These are phyloP conservation scores for Uria aalge DNA, from an alignment of 2,113 vertebrate species.

Conservation along the genomic window DNA sequence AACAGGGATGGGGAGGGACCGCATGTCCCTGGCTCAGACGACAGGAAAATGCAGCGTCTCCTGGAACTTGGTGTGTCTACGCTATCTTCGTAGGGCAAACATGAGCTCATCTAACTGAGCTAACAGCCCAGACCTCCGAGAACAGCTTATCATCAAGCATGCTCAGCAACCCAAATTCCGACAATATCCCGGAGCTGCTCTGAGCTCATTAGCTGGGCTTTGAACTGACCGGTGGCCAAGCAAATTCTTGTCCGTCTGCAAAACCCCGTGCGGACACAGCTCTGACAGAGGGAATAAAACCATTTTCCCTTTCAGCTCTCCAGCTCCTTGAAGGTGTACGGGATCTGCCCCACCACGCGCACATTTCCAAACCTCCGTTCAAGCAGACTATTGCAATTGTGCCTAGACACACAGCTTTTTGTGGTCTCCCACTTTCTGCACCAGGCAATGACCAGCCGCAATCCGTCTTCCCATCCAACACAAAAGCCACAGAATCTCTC, in stretches of 20 bases:
- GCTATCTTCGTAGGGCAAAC: not conserved
- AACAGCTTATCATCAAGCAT: not conserved
- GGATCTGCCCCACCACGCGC: not conserved
- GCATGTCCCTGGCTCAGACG: not conserved
- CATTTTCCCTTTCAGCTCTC: not conserved
- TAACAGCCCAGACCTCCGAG: not conserved
- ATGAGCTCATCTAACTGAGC: conserved; percentile 15
- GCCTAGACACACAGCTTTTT: not conserved
- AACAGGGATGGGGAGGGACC: not conserved
- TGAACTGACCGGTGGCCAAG: not conserved
- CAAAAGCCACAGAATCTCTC: not conserved
- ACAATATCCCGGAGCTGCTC: not conserved
- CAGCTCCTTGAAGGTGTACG: not conserved
- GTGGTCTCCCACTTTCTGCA: not conserved
- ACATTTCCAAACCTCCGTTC: not conserved
- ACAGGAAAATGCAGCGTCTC: not conserved
- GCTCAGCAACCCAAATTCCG: not conserved
- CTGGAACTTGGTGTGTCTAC: not conserved
- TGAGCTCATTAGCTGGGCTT: not conserved
- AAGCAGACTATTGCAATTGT: not conserved
- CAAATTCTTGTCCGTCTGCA: not conserved
- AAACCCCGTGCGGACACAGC: not conserved
- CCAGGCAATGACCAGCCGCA: not conserved
- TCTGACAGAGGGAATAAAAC: not conserved
- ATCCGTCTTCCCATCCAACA: not conserved